These are phyloP conservation scores for Steinernema carpocapsae DNA, from an alignment of 2,888 invertebrate genomes.

Conservation along the genomic window DNA sequence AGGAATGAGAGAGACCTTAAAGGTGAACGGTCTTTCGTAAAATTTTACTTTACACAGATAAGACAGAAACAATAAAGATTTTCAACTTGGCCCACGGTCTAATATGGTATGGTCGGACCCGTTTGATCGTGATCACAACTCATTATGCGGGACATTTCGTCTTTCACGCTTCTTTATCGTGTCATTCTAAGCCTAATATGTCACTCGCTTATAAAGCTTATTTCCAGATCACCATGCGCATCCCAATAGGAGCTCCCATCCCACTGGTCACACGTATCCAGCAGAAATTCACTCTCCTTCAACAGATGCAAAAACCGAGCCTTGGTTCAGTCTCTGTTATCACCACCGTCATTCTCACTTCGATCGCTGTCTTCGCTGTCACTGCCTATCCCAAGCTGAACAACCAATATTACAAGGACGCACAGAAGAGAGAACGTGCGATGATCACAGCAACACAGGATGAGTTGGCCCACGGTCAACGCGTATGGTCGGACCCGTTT, in stretches of 20 bases:
- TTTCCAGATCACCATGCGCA: constrained; percentile 12
- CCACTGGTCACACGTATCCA: constrained; percentile 2
- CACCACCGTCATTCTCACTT: constrained; percentile 18
- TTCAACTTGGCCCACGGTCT: constrained; percentile 15
- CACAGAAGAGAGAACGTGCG: constrained; percentile 2
- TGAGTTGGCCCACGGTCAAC: constrained; percentile 4
- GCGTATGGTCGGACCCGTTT: constrained; percentile 28
- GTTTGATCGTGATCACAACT: constrained; percentile 15
- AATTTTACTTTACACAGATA: too few relatives aligned
- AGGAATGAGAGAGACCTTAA: too few relatives aligned
- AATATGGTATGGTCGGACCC: constrained; percentile 17
- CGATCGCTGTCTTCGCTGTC: constrained; percentile 17
- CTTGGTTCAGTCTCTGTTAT: constrained; percentile 20
- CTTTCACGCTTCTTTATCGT: too few relatives aligned
- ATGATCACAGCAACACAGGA: constrained; percentile 14
- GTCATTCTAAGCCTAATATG: too few relatives aligned
- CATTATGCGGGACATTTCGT: too few relatives aligned
- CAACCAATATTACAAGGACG: constrained; percentile 19
- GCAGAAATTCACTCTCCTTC: neutral
- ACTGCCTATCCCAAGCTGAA: constrained; percentile 22
- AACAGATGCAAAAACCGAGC: constrained; percentile 10
- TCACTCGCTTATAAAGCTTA: too few relatives aligned
- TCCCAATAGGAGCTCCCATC: neutral
- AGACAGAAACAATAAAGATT: too few relatives aligned
- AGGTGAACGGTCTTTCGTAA: too few relatives aligned